Evolutionary conservation across 2,797 vertebrate genomes (phyloP).

Genomic region (Mallotus villosus): DNA sequence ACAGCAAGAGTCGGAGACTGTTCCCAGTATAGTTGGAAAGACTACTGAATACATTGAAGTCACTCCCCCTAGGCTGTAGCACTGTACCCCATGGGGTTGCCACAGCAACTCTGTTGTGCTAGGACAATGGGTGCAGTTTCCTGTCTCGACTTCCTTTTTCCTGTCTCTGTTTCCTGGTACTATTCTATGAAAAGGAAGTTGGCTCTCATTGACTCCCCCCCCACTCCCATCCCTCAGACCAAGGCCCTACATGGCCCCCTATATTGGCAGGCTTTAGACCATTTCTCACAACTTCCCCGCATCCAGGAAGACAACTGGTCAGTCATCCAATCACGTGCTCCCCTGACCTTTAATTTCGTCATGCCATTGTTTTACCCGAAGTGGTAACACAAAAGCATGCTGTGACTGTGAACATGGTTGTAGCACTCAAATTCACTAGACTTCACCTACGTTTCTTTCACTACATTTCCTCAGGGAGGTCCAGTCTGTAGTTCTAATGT

Average conservation of each 20-base stretch:
- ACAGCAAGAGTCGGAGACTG: background rate
- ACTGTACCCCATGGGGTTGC: conserved; percentile 62
- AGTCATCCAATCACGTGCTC: conserved; percentile 67
- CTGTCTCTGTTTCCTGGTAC: conserved; percentile 85
- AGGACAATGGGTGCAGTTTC: conserved; percentile 88
- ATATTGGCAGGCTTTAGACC: conserved; percentile 56
- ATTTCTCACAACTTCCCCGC: conserved; percentile 74
- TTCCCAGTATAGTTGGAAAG: conserved; percentile 24
- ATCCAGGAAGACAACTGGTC: conserved; percentile 69
- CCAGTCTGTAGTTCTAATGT: conserved; percentile 29
- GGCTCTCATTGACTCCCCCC: conserved; percentile 52
- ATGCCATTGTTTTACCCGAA: conserved; percentile 70
- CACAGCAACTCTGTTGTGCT: conserved; percentile 65
- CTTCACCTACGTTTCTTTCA: conserved; percentile 29
- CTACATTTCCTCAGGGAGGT: conserved; percentile 39
- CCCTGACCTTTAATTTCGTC: conserved; percentile 66
- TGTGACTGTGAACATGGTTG: conserved; percentile 53
- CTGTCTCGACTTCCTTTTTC: conserved; percentile 86
- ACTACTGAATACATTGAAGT: conserved; percentile 40
- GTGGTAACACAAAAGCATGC: conserved; percentile 66
- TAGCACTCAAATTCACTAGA: conserved; percentile 31
- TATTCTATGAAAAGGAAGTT: conserved; percentile 82
- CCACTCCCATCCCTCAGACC: conserved; percentile 42
- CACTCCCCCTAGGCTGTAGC: conserved; percentile 40
- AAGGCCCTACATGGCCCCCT: conserved; percentile 51